These are phyloP conservation scores for Aegotheles bennettii DNA, from an alignment of 2,113 vertebrate species.

Conservation along the genomic window DNA sequence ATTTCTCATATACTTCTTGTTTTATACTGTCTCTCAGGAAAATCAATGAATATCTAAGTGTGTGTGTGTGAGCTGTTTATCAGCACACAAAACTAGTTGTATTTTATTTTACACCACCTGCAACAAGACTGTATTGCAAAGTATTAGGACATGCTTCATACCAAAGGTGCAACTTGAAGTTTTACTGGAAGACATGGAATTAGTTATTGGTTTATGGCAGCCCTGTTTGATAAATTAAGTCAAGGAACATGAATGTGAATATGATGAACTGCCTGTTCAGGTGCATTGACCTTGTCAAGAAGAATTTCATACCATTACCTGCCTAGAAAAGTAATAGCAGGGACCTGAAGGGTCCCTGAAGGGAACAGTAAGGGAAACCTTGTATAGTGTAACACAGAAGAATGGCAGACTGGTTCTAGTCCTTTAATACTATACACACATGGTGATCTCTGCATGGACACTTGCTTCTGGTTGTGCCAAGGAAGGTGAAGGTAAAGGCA, in stretches of 20 bases:
- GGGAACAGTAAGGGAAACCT: neutral
- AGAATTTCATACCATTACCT: neutral
- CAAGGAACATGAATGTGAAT: neutral
- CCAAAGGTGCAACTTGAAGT: neutral
- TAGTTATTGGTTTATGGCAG: neutral
- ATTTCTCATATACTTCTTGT: neutral
- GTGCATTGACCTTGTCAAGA: neutral
- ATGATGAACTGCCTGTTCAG: neutral
- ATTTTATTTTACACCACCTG: neutral
- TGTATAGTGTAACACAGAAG: neutral
- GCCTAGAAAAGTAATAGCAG: neutral
- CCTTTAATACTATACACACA: fast-evolving
- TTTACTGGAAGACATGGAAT: neutral
- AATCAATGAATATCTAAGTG: neutral
- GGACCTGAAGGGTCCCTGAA: neutral
- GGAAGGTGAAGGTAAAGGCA: neutral
- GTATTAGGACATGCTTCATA: neutral
- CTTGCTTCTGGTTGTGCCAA: neutral
- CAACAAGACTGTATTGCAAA: neutral
- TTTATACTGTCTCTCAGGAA: neutral
- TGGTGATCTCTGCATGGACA: neutral
- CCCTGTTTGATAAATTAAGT: neutral
- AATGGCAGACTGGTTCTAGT: neutral
- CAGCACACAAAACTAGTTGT: neutral
- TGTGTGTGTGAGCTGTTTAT: neutral